phyloP scores from a whole-genome alignment of 1,140 invertebrate species.

The Dolichoris vasculosae region DNA sequence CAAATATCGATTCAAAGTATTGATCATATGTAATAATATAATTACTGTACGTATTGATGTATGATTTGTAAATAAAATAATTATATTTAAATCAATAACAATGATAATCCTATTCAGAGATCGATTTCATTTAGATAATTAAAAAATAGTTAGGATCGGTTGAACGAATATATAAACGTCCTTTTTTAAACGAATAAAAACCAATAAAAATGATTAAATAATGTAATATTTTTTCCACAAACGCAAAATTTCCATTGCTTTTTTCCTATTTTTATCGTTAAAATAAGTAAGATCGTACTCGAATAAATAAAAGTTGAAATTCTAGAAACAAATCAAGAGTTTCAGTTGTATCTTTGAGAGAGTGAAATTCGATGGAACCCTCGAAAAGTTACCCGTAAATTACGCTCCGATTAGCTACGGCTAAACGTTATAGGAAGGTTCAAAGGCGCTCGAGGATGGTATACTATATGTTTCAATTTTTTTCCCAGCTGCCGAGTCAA shows the following conservation, averaged over 20 bases:
- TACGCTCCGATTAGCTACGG: slow-evolving; percentile 44
- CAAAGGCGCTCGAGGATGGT: slow-evolving; percentile 19
- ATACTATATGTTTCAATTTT: slow-evolving; percentile 38
- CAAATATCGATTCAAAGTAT: no score
- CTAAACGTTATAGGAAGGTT: slow-evolving; percentile 42
- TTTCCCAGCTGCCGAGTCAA: background rate
- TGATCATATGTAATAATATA: no score
- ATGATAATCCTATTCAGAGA: background rate
- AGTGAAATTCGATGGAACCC: background rate
- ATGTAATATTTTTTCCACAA: no score
- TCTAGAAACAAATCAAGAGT: background rate
- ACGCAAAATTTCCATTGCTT: background rate
- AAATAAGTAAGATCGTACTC: background rate
- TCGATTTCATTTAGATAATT: background rate
- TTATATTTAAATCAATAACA: background rate
- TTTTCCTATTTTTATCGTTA: background rate
- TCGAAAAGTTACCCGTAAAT: slow-evolving; percentile 49
- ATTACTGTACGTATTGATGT: background rate
- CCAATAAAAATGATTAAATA: no score
- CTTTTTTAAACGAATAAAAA: no score
- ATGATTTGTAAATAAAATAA: background rate
- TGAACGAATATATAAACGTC: no score
- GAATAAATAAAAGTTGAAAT: background rate
- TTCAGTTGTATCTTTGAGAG: background rate
- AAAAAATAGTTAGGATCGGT: background rate